Conservation (phyloP, 2,797 vertebrate genomes). For the Discoglossus pictus region DNA sequence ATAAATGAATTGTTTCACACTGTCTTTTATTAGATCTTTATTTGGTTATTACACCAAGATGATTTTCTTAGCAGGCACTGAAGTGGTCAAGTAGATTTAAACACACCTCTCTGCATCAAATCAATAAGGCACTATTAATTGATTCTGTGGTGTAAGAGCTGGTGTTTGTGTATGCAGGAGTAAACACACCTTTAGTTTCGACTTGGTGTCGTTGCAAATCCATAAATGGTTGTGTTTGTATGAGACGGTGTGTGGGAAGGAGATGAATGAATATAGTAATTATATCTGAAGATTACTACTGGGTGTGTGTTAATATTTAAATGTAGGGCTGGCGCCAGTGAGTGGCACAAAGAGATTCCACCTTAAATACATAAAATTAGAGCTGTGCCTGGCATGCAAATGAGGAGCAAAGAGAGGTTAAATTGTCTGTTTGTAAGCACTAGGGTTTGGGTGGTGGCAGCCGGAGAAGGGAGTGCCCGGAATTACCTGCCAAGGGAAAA, state of each 20-base stretch:
- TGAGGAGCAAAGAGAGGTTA: conserved; percentile 30
- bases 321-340: conserved; percentile 18
- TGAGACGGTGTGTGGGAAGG: conserved; percentile 41
- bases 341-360: conserved; percentile 44
- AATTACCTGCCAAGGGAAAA: conserved; percentile 46
- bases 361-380: conserved; percentile 23
- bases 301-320: conserved; percentile 48
- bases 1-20: too few relatives aligned
- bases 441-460: conserved; percentile 42
- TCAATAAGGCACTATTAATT: conserved; percentile 31
- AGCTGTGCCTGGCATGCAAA: neutral
- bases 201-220: conserved; percentile 31
- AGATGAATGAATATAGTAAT: conserved; percentile 48
- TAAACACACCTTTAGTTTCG: conserved; percentile 46
- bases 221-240: conserved; percentile 46
- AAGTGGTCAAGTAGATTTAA: conserved; percentile 39
- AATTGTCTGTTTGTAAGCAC: conserved; percentile 29
- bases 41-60: too few relatives aligned
- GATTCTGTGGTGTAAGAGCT: conserved; percentile 25
- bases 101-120: neutral
- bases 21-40: too few relatives aligned
- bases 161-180: conserved; percentile 29
- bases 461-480: conserved; percentile 38
- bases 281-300: conserved; percentile 42
- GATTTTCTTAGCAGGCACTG: too few relatives aligned